Evolutionary conservation across 2,113 vertebrate species (phyloP), one percentile per base, ranked within the genome.

Genomic region (Arvicanthis niloticus): DNA sequence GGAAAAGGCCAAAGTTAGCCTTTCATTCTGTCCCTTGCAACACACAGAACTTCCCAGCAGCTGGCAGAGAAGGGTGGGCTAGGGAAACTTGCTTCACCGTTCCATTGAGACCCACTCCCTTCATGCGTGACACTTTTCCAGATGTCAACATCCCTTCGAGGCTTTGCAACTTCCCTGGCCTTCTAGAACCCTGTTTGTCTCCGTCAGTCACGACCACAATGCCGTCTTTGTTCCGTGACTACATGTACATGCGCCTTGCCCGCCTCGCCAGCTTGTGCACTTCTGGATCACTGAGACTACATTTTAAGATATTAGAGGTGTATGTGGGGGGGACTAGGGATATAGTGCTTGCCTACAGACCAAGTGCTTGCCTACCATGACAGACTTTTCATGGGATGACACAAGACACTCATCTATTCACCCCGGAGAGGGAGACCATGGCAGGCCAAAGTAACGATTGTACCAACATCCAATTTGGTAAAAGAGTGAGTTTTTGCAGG

Each of bases 11-110:
- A 58, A 70, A 89, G 62, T 90, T 67, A 76, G 16, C 9, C 9
- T 82, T 86, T 94, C 68, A 56, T 78, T 82, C 80, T n/a, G 48
- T 76, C 58, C 42, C 3, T 58, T 84, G 62, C 60, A 85, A 93
- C 80, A 87, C 10, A 48, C 67, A 12, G 84, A 82, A 37, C 67
- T 94, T 97, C 92, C 90, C 7, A 48, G 96, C 45, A 88, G 77
- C 45, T 86, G 73, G 31, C 0, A 0, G 10, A 34, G 78, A 26
- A 8, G 45, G 17, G 22, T 16, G 9, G 42, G 4, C 60, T 8
- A 29, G 15, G 9, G 22, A 82, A 65, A 58, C 5, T 67, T 76
- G 37, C 37, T 85, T 85, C 42, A 88, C 84, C 76, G 9, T 62
- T 90, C 82, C 48, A 45, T 72, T 95, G 70, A 89, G 58, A 85